These are phyloP conservation scores for Vicugna pacos DNA, from an alignment of 2,113 vertebrate genomes.

Conservation along the genomic window DNA sequence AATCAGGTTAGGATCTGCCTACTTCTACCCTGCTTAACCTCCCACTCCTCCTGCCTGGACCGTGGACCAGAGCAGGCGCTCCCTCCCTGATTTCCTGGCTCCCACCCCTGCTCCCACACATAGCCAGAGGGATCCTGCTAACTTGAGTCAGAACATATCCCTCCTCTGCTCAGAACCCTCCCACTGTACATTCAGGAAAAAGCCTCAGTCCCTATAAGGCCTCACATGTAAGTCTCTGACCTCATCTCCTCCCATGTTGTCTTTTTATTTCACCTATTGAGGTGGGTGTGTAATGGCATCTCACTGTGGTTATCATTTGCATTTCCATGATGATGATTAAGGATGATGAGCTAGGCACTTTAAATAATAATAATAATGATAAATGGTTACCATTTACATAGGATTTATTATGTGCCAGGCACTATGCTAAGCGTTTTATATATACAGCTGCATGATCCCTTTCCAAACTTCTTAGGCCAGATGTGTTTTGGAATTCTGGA, in stretches of 20 bases:
- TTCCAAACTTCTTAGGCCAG: background rate
- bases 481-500: background rate
- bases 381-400: background rate
- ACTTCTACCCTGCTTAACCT: background rate
- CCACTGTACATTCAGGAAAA: background rate
- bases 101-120: background rate
- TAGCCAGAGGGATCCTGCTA: background rate
- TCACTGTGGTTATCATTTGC: background rate
- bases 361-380: background rate
- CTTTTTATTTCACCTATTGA: background rate
- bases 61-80: background rate
- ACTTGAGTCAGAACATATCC: background rate
- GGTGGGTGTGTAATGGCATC: background rate
- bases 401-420: background rate
- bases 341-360: background rate
- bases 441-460: background rate
- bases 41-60: background rate
- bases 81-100: background rate
- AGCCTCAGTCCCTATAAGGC: background rate
- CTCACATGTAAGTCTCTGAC: background rate
- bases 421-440: background rate
- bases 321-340: constrained; percentile 28
- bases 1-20: background rate
- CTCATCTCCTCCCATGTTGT: background rate
- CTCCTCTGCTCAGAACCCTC: background rate